These are phyloP conservation scores for Calephelis virginiensis DNA, from an alignment of 1,140 invertebrate genomes.

Conservation along the genomic window DNA sequence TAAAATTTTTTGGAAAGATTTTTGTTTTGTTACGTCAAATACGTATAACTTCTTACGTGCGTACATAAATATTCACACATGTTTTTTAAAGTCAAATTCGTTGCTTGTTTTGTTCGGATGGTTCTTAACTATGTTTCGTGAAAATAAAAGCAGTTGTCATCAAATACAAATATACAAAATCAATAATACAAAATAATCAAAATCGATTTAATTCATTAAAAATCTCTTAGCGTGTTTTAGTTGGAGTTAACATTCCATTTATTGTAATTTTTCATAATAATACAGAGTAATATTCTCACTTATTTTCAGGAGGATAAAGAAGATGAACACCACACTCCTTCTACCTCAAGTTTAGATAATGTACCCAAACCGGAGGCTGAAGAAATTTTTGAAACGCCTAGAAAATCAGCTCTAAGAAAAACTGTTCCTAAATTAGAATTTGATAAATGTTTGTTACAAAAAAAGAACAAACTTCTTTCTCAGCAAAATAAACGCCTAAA, in stretches of 20 bases:
- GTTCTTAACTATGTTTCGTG: background rate
- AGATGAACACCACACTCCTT: background rate
- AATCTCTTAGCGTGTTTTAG: background rate
- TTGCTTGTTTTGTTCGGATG: background rate
- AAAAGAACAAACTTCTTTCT: background rate
- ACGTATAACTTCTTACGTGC: too few relatives aligned
- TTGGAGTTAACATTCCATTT: background rate
- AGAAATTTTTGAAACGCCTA: background rate
- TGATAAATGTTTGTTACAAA: constrained; percentile 1
- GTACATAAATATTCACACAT: too few relatives aligned
- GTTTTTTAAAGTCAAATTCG: background rate
- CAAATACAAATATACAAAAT: background rate
- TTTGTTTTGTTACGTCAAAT: too few relatives aligned
- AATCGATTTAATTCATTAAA: background rate
- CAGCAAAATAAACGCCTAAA: background rate
- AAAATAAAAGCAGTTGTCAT: background rate
- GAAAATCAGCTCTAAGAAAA: constrained; percentile 4
- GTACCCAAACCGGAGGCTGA: background rate
- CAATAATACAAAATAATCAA: background rate
- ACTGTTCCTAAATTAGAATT: constrained; percentile 1
- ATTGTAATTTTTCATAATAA: background rate
- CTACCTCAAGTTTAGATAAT: background rate
- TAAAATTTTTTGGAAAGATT: too few relatives aligned
- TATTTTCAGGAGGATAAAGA: constrained; percentile 3
- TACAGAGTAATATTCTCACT: background rate